Evolutionary conservation across 1,140 invertebrate genomes (phyloP).

Genomic region (Liolophura sinensis): DNA sequence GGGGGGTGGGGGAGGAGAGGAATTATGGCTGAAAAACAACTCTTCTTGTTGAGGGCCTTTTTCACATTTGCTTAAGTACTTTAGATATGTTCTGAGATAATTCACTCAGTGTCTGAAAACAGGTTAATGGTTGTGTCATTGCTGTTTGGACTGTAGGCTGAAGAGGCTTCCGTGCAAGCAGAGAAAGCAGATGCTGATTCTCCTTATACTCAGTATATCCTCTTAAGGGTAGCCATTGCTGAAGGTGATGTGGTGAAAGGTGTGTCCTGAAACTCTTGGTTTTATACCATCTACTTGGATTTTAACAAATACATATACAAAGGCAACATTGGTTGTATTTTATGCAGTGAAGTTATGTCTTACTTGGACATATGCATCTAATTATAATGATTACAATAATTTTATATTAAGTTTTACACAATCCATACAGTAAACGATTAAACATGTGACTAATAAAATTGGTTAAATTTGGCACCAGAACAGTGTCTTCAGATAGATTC

Average conservation of each 20-base stretch:
- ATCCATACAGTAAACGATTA: too few species aligned
- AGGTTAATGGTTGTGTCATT: neutral
- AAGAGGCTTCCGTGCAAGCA: constrained; percentile 32
- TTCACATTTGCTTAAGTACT: neutral
- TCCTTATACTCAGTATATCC: constrained; percentile 41
- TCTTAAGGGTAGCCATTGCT: constrained; percentile 42
- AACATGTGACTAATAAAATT: too few species aligned
- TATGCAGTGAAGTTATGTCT: too few species aligned
- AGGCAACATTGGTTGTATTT: too few species aligned
- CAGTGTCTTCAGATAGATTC: too few species aligned
- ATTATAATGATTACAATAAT: too few species aligned
- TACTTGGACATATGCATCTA: too few species aligned
- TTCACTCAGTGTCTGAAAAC: neutral
- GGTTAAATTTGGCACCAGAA: too few species aligned
- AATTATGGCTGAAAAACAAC: neutral
- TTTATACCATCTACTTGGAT: too few species aligned
- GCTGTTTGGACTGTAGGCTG: constrained; percentile 33
- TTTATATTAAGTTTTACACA: too few species aligned
- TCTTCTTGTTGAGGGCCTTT: neutral
- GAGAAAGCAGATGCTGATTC: constrained; percentile 38
- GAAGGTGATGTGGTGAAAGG: constrained; percentile 37
- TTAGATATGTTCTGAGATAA: constrained; percentile 1
- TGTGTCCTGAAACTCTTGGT: constrained; percentile 5
- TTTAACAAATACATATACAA: too few species aligned
- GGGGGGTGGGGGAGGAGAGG: too few species aligned